Evolutionary conservation across 1,140 invertebrate genomes (phyloP).

Genomic region (Philopotamus ludificatus): DNA sequence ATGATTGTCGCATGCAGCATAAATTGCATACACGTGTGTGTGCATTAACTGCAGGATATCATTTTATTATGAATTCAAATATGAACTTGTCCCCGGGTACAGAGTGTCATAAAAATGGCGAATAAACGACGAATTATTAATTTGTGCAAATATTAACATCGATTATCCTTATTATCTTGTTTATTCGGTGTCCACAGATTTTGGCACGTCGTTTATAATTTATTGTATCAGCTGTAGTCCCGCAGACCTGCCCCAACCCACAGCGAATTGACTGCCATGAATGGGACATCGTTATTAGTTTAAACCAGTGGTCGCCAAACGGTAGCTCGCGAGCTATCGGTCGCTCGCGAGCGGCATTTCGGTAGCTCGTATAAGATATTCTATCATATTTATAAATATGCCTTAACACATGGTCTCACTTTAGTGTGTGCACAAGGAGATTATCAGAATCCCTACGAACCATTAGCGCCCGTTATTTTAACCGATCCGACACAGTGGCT

Average conservation of each 20-base stretch:
- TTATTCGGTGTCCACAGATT: background rate
- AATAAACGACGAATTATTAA: background rate
- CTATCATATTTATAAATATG: no score
- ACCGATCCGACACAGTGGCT: no score
- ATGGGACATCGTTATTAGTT: conserved; percentile 24
- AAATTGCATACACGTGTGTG: conserved; percentile 10
- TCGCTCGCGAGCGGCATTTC: no score
- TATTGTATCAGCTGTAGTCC: background rate
- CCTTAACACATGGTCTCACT: no score
- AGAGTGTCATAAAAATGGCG: background rate
- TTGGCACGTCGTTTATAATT: background rate
- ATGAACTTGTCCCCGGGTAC: background rate
- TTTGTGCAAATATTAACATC: background rate
- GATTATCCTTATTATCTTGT: background rate
- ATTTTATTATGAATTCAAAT: conserved; percentile 16
- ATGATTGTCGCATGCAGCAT: conserved; percentile 18
- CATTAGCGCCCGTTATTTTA: no score
- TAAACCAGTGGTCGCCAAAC: no score
- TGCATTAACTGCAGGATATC: conserved; percentile 2
- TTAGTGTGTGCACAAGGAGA: no score
- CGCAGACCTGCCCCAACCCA: conserved; percentile 9
- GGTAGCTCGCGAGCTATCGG: no score
- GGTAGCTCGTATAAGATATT: no score
- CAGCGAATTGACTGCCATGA: conserved; percentile 1
- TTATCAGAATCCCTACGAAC: no score